These are phyloP conservation scores for Perognathus longimembris DNA, from an alignment of 2,113 vertebrate genomes.

Conservation along the genomic window DNA sequence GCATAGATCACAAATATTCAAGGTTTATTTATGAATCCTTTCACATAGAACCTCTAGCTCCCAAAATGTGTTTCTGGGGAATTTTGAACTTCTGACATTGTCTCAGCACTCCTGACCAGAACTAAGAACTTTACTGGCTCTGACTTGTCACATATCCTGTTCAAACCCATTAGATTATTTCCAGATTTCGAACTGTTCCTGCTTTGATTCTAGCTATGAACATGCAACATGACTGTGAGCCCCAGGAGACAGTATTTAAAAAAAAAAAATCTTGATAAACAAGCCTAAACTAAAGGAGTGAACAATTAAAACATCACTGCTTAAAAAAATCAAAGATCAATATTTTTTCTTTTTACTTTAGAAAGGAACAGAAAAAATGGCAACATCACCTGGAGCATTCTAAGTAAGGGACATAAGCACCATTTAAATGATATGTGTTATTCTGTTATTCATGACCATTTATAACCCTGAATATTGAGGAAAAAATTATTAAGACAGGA, in stretches of 20 bases:
- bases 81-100: background rate
- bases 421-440: background rate
- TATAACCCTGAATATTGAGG: background rate
- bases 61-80: background rate
- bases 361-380: slow-evolving; percentile 44
- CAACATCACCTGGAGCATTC: background rate
- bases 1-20: slow-evolving; percentile 46
- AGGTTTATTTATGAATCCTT: slow-evolving; percentile 60
- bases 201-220: slow-evolving; percentile 38
- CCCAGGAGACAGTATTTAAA: background rate
- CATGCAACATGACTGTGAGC: slow-evolving; percentile 6
- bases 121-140: slow-evolving; percentile 8
- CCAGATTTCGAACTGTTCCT: slow-evolving; percentile 13
- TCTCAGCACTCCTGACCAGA: background rate
- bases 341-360: background rate
- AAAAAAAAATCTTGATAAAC: slow-evolving; percentile 35
- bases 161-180: background rate
- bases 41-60: background rate
- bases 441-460: background rate
- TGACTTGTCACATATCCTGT: background rate
- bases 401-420: background rate
- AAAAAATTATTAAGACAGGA: background rate
- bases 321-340: slow-evolving; percentile 8
- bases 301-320: background rate
- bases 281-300: background rate